Evolutionary conservation across 2,888 invertebrate species (phyloP), one percentile per base, ranked within the genome.

Genomic region (Hydriomena furcata): DNA sequence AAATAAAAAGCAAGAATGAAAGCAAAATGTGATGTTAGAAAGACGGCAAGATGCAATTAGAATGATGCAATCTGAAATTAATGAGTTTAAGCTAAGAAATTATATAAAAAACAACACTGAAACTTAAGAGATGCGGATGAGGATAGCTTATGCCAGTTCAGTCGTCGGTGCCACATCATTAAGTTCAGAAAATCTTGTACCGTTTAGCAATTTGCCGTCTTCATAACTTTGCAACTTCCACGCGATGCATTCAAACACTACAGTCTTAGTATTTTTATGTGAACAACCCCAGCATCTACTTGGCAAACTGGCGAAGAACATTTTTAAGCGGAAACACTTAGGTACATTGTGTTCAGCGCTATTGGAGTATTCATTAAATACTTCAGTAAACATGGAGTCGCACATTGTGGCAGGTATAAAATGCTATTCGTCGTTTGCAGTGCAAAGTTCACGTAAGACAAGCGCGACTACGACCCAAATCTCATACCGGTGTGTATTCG

Each of bases 41-140:
- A 90, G 90, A 90, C 90, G 90, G 90, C 90, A 90, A 89, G 86
- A 86, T 89, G 90, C 88, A 82, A 84, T 83, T 77, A 82, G 76
- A 81, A 71, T 68, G 79, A 81, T 79, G 81, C 72, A 72, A 66
- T 81, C 82, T 82, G 73, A 87, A 85, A 89, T 79, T 72, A 81
- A 86, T 82, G 79, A 73, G 76, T 76, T 72, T 72, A 82, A 82
- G 79, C 81, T 66, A 79, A 71, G 68, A 81, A 82, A 83, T 71
- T 62, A 82, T 71, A 79, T n/a, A 79, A 61, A 47, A 58, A 78
- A 79, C 66, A 79, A 81, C 65, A 68, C 60, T 76, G 75, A 72
- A 78, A 82, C 68, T 78, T 61, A 75, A 70, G 82, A 80, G 82
- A 85, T 85, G 86, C 66, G 84, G 61, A 78, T 82, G 77, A 77